Base-by-base conservation (phyloP, 64 coral and sea anemone species). In the Astreopora myriophthalma region DNA sequence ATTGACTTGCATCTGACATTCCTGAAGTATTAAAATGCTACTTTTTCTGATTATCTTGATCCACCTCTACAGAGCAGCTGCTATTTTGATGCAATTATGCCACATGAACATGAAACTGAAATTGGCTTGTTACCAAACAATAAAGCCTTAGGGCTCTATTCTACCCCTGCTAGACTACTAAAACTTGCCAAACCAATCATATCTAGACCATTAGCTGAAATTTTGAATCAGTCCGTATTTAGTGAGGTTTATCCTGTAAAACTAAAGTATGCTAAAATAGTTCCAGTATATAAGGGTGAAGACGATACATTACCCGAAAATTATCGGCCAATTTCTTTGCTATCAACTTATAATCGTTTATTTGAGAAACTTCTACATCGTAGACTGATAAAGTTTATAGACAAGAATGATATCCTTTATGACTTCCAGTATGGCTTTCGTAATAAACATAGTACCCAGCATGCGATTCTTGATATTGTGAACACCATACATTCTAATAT, bases 1-100 rank as follows among this genome's bases (percentile, higher is more conserved):
- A 67, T 67, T n/a, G 26, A 67, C 64, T 30, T 24, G 64, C 64
- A 12, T 27, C 64, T 26, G 26, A 32, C 34, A 84, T 84, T 36
- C 80, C 52, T 84, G 52, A 84, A 36, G 51, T 34, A 31, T 22
- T 3, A 3, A 19, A 0, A 26, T 60, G 26, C 40, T 33, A 84
- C 80, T 36, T 64, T 84, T 33, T 84, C 55, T 32, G 37, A 84
- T 84, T 84, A 84, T 64, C 55, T 63, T 63, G 80, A 84, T 84
- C 80, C 19, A 84, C 80, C 80, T 19, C 32, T 84, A 22, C 36
- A 32, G 36, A 63, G 17, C 33, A 84, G 29, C 23, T 64, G 62
- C 25, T 84, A 64, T 35, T 84, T 84, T 25, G 80, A 64, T 65
- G 48, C 79, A 34, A 61, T 83, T 83, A 83, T 83, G 33, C 79